Conservation (phyloP, 2,797 vertebrate genomes). For the Phylloscopus collybita region DNA sequence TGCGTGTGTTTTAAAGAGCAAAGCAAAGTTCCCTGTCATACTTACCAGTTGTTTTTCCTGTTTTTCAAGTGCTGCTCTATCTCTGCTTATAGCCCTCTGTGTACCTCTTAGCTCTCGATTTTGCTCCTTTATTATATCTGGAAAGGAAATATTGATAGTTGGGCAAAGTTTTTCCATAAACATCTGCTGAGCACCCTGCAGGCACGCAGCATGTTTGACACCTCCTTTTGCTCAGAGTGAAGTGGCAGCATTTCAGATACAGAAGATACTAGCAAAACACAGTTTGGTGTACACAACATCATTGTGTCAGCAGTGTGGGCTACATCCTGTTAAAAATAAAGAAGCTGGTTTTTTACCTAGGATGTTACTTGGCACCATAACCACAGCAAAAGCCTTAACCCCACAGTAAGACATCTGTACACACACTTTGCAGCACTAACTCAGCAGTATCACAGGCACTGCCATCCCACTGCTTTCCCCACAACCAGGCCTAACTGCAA, state of each 20-base stretch:
- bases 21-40: conserved; percentile 53
- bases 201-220: not conserved
- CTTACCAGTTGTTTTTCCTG: conserved; percentile 98
- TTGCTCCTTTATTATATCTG: conserved; percentile 97
- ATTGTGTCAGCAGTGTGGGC: not conserved
- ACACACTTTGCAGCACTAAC: not conserved
- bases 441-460: not conserved
- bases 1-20: not conserved
- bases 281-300: not conserved
- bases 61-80: conserved; percentile 92
- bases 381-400: not conserved
- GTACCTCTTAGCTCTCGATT: conserved; percentile 92
- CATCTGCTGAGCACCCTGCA: not conserved
- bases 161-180: conserved; percentile 2
- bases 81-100: conserved; percentile 95
- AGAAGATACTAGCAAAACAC: not conserved
- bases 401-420: not conserved
- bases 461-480: not conserved
- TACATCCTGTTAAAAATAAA: not conserved
- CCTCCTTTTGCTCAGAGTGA: not conserved
- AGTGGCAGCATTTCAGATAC: not conserved
- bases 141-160: conserved; percentile 27
- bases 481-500: not conserved
- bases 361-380: not conserved
- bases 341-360: not conserved